Evolutionary conservation across 2,113 vertebrate species (phyloP).

Genomic region (Synodontis membranacea): DNA sequence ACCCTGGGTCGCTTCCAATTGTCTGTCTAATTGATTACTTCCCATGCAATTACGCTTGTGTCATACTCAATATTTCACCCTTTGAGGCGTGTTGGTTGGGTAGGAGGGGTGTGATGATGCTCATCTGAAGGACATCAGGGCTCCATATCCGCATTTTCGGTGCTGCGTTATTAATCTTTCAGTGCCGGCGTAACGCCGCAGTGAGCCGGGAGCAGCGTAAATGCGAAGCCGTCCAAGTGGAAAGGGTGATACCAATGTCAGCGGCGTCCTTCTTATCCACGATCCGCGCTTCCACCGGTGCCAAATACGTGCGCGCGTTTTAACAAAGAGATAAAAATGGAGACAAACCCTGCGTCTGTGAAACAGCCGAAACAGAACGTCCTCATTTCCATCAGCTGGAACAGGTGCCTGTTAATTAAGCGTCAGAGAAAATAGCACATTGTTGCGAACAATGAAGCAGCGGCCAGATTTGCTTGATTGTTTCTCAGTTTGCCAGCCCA

Average conservation of each 20-base stretch:
- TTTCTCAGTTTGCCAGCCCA: constrained; percentile 1
- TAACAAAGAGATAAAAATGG: too few relatives aligned
- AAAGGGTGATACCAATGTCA: constrained; percentile 34
- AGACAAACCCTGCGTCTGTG: neutral
- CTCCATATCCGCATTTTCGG: constrained; percentile 34
- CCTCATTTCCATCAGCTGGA: neutral
- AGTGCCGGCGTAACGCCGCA: constrained; percentile 45
- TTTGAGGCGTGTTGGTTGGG: constrained; percentile 60
- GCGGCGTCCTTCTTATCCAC: neutral
- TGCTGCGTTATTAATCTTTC: constrained; percentile 48
- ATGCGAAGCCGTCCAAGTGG: constrained; percentile 19
- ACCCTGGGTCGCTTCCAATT: constrained; percentile 76
- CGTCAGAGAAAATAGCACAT: constrained; percentile 3
- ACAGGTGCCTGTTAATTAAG: constrained; percentile 35
- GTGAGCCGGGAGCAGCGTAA: constrained; percentile 41
- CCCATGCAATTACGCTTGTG: constrained; percentile 77
- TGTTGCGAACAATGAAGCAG: neutral
- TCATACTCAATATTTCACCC: constrained; percentile 78
- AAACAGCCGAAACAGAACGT: neutral
- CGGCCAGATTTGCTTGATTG: neutral
- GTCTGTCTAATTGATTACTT: constrained; percentile 79
- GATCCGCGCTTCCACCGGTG: too few relatives aligned
- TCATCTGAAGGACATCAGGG: constrained; percentile 67
- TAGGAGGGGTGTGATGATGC: neutral
- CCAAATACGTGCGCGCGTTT: too few relatives aligned